Evolutionary conservation across 2,113 vertebrate genomes (phyloP).

Genomic region (Gymnarchus niloticus): DNA sequence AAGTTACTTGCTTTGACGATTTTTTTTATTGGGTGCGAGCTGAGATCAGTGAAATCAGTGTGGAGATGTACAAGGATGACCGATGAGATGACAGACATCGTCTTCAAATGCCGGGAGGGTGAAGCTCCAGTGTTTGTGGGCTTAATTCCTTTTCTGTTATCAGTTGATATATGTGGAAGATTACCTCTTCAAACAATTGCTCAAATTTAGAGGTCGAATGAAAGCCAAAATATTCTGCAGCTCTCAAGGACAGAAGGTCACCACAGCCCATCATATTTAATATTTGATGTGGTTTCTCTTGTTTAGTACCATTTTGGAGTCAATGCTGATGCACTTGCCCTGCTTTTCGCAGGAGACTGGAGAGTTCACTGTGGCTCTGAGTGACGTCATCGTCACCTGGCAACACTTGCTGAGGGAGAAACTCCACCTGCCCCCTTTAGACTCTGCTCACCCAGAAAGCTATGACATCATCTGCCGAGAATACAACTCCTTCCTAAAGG

Average conservation of each 20-base stretch:
- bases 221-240: background rate
- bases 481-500: conserved; percentile 75
- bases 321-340: conserved; percentile 37
- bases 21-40: background rate
- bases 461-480: conserved; percentile 68
- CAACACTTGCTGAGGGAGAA: conserved; percentile 80
- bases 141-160: background rate
- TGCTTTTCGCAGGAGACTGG: conserved; percentile 60
- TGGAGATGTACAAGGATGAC: background rate
- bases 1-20: background rate
- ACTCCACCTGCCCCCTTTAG: conserved; percentile 64
- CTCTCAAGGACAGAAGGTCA: background rate
- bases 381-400: conserved; percentile 83
- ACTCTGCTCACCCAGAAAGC: conserved; percentile 58
- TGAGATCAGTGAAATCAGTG: background rate
- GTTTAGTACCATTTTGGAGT: background rate
- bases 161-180: background rate
- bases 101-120: background rate
- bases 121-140: background rate
- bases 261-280: background rate
- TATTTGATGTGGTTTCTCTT: background rate
- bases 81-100: background rate
- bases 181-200: background rate
- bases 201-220: background rate
- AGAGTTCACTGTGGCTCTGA: conserved; percentile 78